Conservation (phyloP, 2,888 invertebrate species). For the Ctena decussata region DNA sequence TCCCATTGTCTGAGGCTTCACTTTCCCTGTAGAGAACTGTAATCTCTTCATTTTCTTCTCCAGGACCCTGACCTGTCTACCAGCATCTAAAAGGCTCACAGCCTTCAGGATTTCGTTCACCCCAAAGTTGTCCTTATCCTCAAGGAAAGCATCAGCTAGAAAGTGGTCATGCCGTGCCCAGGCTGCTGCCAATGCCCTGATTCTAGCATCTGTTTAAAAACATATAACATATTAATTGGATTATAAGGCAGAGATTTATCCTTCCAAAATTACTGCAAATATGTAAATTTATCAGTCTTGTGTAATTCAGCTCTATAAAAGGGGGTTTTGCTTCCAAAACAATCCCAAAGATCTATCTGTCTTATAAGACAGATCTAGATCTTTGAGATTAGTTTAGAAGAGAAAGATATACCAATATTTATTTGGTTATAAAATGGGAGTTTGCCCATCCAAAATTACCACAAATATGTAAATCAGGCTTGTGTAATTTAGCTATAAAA, state of each 20-base stretch:
- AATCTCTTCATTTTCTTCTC: slow-evolving; percentile 83
- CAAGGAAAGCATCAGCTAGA: slow-evolving; percentile 80
- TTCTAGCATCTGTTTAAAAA: slow-evolving; percentile 79
- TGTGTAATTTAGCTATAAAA: too few relatives aligned
- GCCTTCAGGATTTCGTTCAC: slow-evolving; percentile 84
- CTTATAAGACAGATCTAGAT: too few relatives aligned
- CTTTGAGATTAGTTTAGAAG: too few relatives aligned
- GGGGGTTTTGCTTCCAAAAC: too few relatives aligned
- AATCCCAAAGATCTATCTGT: too few relatives aligned
- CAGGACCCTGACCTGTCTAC: slow-evolving; percentile 78
- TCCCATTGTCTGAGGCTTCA: slow-evolving; percentile 78
- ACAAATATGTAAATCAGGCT: too few relatives aligned
- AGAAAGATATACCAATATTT: too few relatives aligned
- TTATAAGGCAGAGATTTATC: not conserved
- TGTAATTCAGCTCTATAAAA: too few relatives aligned
- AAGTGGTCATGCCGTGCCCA: slow-evolving; percentile 84
- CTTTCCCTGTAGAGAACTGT: slow-evolving; percentile 78
- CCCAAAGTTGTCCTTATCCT: slow-evolving; percentile 77
- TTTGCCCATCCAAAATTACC: too few relatives aligned
- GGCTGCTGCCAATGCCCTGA: slow-evolving; percentile 83
- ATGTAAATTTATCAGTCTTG: too few relatives aligned
- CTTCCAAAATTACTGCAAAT: too few relatives aligned
- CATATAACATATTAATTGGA: not conserved
- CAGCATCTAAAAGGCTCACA: slow-evolving; percentile 81
- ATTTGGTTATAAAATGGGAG: too few relatives aligned